These are phyloP conservation scores for Cavia porcellus DNA, from an alignment of 2,113 vertebrate species.

Conservation along the genomic window DNA sequence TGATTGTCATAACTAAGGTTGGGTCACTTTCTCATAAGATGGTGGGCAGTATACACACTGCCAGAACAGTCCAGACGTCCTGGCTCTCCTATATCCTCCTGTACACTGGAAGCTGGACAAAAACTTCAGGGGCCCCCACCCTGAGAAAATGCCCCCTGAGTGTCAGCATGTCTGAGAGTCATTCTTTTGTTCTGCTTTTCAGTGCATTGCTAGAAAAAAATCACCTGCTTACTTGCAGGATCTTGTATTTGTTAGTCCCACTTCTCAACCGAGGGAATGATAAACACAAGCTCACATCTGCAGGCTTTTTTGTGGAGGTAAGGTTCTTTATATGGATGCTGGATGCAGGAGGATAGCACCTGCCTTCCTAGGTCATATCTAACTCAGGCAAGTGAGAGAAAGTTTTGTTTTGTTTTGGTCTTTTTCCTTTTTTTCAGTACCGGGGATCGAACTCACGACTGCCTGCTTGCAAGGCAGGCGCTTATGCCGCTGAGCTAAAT, in stretches of 20 bases:
- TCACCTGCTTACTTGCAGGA: conserved; percentile 58
- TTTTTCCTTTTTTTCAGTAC: too few relatives aligned
- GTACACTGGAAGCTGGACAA: not conserved
- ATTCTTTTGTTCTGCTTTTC: conserved; percentile 60
- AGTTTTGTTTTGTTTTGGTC: too few relatives aligned
- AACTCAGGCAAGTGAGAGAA: not conserved
- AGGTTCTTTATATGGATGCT: conserved; percentile 17
- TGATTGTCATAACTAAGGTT: conserved; percentile 10
- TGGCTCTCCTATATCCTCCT: not conserved
- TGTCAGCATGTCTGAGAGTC: not conserved
- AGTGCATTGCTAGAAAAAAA: conserved; percentile 78
- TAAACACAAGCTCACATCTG: conserved; percentile 79
- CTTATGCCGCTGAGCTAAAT: too few relatives aligned
- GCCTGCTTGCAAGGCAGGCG: too few relatives aligned
- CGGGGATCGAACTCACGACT: too few relatives aligned
- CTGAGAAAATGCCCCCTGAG: not conserved
- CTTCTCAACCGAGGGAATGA: conserved; percentile 80
- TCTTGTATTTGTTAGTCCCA: conserved; percentile 79
- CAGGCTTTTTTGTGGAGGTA: conserved; percentile 83
- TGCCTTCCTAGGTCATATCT: not conserved
- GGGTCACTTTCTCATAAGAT: not conserved
- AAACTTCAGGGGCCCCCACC: not conserved
- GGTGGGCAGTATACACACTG: not conserved
- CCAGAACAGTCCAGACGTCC: not conserved
- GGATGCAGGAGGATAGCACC: not conserved